Conservation (phyloP, 2,113 vertebrate genomes). For the Otolemur garnettii region DNA sequence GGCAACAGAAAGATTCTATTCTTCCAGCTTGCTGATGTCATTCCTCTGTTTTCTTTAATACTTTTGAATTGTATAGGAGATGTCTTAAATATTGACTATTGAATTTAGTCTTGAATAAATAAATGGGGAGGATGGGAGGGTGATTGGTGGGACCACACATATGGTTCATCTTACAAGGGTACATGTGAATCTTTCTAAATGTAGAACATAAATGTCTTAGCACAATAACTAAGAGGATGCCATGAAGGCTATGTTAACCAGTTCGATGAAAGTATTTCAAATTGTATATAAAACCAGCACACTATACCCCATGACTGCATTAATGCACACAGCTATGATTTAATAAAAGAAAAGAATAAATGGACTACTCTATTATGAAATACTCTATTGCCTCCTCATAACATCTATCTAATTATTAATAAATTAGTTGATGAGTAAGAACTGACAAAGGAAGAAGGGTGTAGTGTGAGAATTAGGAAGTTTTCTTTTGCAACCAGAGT, state of each 20-base stretch:
- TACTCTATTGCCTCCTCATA: background rate
- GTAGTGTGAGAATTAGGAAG: slow-evolving; percentile 67
- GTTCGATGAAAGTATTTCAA: too few species aligned
- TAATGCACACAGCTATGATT: too few species aligned
- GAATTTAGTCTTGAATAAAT: background rate
- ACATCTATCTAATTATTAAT: background rate
- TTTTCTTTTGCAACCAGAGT: slow-evolving; percentile 35
- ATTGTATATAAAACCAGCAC: too few species aligned
- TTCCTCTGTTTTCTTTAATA: background rate
- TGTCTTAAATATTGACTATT: background rate
- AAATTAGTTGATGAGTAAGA: too few species aligned
- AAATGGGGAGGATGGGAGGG: background rate
- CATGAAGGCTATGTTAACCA: too few species aligned
- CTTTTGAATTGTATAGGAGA: background rate
- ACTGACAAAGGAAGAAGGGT: slow-evolving; percentile 23
- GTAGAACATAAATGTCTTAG: too few species aligned
- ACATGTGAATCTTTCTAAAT: too few species aligned
- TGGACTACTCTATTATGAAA: background rate
- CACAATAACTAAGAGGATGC: too few species aligned
- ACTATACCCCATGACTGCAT: too few species aligned
- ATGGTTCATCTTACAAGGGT: too few species aligned
- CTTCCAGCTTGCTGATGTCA: background rate
- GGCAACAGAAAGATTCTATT: background rate
- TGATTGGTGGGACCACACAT: too few species aligned
- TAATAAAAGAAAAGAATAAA: too few species aligned